These are phyloP conservation scores for Ispidina picta DNA, from an alignment of 2,797 vertebrate species.

Conservation along the genomic window DNA sequence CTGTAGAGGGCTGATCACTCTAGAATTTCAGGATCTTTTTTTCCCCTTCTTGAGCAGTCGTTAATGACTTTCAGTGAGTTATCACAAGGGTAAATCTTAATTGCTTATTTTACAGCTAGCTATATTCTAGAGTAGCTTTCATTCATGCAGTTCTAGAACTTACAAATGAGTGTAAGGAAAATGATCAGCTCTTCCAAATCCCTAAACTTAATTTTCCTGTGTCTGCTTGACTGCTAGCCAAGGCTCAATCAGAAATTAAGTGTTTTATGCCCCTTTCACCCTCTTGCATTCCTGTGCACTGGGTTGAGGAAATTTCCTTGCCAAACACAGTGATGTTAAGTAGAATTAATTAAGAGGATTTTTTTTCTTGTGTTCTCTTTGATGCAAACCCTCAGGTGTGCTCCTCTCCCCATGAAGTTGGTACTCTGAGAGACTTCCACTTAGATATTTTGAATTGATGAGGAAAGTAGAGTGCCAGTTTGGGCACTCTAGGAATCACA, in stretches of 20 bases:
- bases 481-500: background rate
- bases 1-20: background rate
- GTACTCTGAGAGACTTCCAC: background rate
- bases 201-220: conserved; percentile 15
- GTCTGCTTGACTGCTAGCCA: conserved; percentile 22
- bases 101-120: background rate
- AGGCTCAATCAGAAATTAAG: conserved; percentile 27
- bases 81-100: background rate
- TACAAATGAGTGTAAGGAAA: background rate
- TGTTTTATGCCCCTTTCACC: conserved; percentile 34
- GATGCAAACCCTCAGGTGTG: background rate
- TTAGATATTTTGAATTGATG: conserved; percentile 2
- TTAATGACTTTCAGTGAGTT: background rate
- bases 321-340: background rate
- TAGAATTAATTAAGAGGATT: conserved; percentile 26
- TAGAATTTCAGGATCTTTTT: background rate
- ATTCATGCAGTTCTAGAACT: conserved; percentile 11
- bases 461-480: background rate
- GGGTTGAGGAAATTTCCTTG: background rate
- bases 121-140: background rate
- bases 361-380: background rate
- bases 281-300: background rate
- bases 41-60: background rate
- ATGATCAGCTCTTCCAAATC: conserved; percentile 4
- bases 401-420: background rate